Conservation (phyloP, 2,888 invertebrate species). For the Drosophila multiciliata region DNA sequence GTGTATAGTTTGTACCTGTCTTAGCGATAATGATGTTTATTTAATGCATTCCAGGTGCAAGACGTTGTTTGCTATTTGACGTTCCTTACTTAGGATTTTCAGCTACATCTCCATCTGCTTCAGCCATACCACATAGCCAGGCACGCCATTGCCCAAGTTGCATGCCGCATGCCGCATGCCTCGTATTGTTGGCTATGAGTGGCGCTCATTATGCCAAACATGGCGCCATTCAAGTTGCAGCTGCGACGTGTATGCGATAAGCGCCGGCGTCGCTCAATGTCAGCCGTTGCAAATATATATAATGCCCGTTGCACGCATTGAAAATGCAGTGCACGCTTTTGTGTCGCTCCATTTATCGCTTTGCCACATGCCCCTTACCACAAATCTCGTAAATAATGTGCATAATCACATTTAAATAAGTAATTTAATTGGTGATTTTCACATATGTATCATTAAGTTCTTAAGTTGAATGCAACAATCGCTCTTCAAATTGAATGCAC, state of each 20-base stretch:
- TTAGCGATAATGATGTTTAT: constrained; percentile 81
- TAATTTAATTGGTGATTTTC: constrained; percentile 79
- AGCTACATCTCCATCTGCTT: constrained; percentile 41
- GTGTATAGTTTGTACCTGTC: constrained; percentile 48
- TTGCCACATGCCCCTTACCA: constrained; percentile 9
- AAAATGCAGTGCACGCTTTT: constrained; percentile 75
- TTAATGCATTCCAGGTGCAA: constrained; percentile 81
- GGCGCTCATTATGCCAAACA: constrained; percentile 74
- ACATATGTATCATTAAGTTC: constrained; percentile 60
- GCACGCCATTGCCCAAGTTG: constrained; percentile 48
- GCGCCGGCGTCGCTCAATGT: constrained; percentile 63
- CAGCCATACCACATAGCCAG: constrained; percentile 22
- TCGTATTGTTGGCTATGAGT: constrained; percentile 38
- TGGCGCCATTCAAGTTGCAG: constrained; percentile 61
- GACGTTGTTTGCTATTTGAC: constrained; percentile 75
- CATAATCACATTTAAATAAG: constrained; percentile 79
- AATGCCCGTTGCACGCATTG: constrained; percentile 17
- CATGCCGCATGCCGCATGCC: constrained; percentile 22
- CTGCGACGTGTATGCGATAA: constrained; percentile 75
- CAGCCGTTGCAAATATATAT: constrained; percentile 71
- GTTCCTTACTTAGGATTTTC: constrained; percentile 65
- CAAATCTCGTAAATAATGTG: constrained; percentile 69
- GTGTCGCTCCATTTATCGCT: constrained; percentile 69
- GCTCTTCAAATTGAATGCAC: not conserved
- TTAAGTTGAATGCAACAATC: constrained; percentile 30